These are phyloP conservation scores for Bugulina stolonifera DNA, from an alignment of 2,888 invertebrate species.

Conservation along the genomic window DNA sequence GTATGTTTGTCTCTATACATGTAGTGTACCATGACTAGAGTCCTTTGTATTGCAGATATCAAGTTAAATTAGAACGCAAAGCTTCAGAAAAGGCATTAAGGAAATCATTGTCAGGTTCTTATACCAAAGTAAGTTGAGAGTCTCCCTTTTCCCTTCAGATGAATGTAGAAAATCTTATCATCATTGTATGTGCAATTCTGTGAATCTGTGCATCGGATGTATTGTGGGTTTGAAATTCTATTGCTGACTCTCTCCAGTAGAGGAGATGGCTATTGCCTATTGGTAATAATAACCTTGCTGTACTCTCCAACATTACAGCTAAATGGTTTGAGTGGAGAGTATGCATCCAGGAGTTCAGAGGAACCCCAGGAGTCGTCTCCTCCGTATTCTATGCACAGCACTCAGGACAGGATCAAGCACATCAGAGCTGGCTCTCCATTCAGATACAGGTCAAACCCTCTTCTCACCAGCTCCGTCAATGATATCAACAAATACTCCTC, in stretches of 20 bases:
- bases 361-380: not conserved
- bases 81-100: slow-evolving; percentile 19
- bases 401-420: slow-evolving; percentile 1
- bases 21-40: no score
- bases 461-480: not conserved
- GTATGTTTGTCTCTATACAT: no score
- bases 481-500: slow-evolving; percentile 18
- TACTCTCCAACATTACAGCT: not conserved
- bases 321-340: not conserved
- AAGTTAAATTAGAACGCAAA: slow-evolving; percentile 2
- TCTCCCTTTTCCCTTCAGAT: no score
- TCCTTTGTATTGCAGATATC: slow-evolving; percentile 12
- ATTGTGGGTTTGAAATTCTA: no score
- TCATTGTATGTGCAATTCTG: no score
- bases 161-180: no score
- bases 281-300: no score
- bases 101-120: slow-evolving; percentile 7
- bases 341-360: not conserved
- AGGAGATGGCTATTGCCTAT: no score
- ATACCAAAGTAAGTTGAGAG: not conserved
- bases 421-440: slow-evolving; percentile 21
- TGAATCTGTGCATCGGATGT: no score
- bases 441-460: slow-evolving; percentile 1
- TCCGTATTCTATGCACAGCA: not conserved
- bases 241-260: no score